Conservation (phyloP, 2,888 invertebrate species). For the Priocnemis perturbator region DNA sequence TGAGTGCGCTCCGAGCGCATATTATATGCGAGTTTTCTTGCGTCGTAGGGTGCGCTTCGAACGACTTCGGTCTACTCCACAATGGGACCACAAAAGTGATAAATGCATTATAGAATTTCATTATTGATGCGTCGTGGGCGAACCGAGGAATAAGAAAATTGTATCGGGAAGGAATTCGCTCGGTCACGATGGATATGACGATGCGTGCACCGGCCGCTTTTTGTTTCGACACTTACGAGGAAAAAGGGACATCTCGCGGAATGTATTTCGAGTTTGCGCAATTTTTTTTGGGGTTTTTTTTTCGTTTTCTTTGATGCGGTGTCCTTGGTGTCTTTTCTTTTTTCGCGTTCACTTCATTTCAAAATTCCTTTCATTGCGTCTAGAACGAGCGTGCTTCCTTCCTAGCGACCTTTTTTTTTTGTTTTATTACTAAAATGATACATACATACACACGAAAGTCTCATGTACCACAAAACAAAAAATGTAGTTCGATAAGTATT, state of each 20-base stretch:
- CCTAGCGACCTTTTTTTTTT: constrained; percentile 26
- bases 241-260: background rate
- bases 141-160: constrained; percentile 47
- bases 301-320: background rate
- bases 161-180: constrained; percentile 17
- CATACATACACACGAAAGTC: constrained; percentile 58
- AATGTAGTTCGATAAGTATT: constrained; percentile 71
- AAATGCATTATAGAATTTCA: constrained; percentile 64
- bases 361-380: constrained; percentile 6
- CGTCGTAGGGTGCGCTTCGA: constrained; percentile 37
- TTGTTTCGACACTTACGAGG: background rate
- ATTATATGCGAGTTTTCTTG: background rate
- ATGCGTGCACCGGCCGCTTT: constrained; percentile 5
- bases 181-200: background rate
- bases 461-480: constrained; percentile 67
- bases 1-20: background rate
- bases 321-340: background rate
- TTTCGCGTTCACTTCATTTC: background rate
- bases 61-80: constrained; percentile 66
- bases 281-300: constrained; percentile 20
- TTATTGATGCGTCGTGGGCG: constrained; percentile 55
- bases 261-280: constrained; percentile 23
- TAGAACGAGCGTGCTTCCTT: constrained; percentile 24
- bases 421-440: constrained; percentile 35
- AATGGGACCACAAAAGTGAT: constrained; percentile 72